phyloP scores from a whole-genome alignment of 2,797 vertebrate genomes.

The Cossypha niveicapilla region DNA sequence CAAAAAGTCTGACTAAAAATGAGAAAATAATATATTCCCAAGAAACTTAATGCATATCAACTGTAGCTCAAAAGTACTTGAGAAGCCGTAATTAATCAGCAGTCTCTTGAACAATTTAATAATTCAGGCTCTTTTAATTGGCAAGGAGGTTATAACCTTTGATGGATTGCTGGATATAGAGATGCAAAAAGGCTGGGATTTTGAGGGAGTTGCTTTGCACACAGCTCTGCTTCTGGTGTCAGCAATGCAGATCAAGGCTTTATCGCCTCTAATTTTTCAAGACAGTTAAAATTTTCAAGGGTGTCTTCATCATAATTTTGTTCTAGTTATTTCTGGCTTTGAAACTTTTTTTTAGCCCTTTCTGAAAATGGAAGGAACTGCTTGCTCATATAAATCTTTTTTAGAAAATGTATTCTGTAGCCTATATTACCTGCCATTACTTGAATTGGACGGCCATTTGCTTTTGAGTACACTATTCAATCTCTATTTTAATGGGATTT shows the following conservation, averaged over 20 bases:
- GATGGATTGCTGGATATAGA: neutral
- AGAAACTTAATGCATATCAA: neutral
- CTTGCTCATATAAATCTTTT: neutral
- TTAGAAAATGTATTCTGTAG: neutral
- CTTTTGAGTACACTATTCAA: neutral
- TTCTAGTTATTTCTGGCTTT: neutral
- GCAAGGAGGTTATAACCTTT: neutral
- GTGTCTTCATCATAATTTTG: neutral
- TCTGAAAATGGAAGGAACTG: neutral
- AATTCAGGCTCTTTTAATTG: neutral
- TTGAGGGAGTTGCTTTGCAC: neutral
- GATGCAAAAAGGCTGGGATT: neutral
- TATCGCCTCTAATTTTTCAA: neutral
- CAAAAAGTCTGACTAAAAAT: neutral
- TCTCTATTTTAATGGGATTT: neutral
- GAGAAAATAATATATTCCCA: constrained; percentile 8
- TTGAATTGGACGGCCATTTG: neutral
- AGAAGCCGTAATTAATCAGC: constrained; percentile 27
- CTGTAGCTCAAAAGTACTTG: neutral
- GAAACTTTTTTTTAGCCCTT: neutral
- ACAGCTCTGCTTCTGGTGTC: neutral
- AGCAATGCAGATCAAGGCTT: neutral
- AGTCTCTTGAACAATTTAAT: constrained; percentile 22
- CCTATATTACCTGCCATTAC: neutral
- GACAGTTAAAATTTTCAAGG: neutral